Percentiles rank a stretch among this genome's conserved stretches.
These are phyloP conservation scores for Centrocercus urophasianus DNA, from an alignment of 2,113 vertebrate genomes.

Conservation along the genomic window DNA sequence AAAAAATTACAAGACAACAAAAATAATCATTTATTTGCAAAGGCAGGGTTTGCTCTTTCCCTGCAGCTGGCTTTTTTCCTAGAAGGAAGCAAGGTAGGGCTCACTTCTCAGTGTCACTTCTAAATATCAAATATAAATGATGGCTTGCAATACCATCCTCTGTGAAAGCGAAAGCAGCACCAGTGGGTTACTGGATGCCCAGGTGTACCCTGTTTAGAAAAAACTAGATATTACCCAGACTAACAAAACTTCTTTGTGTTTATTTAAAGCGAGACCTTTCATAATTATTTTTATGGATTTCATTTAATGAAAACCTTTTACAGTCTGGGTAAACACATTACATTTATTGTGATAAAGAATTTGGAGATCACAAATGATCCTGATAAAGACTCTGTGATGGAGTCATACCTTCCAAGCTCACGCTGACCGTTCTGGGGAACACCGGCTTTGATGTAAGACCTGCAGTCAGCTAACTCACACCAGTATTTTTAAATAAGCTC, in stretches of 20 bases:
- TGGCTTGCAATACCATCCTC: not conserved
- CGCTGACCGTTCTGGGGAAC: not conserved
- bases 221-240: slow-evolving; percentile 41
- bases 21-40: not conserved
- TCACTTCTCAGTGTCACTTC: slow-evolving; percentile 62
- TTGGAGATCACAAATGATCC: not conserved
- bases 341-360: not conserved
- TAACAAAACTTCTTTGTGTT: slow-evolving; percentile 45
- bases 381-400: accelerated
- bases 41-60: not conserved
- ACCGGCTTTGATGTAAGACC: not conserved
- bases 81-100: not conserved
- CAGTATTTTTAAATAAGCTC: not conserved
- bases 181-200: not conserved
- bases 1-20: not conserved
- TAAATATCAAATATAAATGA: slow-evolving; percentile 51
- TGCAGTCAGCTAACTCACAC: not conserved
- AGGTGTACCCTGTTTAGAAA: not conserved
- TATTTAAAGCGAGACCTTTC: slow-evolving; percentile 30
- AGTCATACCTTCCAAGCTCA: not conserved
- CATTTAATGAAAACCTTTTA: slow-evolving; percentile 6
- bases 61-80: not conserved
- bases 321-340: slow-evolving; percentile 15
- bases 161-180: slow-evolving; percentile 1
- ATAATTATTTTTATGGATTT: slow-evolving; percentile 10